These are phyloP conservation scores for Athripsodes cinereus DNA, from an alignment of 2,888 invertebrate genomes.

Conservation along the genomic window DNA sequence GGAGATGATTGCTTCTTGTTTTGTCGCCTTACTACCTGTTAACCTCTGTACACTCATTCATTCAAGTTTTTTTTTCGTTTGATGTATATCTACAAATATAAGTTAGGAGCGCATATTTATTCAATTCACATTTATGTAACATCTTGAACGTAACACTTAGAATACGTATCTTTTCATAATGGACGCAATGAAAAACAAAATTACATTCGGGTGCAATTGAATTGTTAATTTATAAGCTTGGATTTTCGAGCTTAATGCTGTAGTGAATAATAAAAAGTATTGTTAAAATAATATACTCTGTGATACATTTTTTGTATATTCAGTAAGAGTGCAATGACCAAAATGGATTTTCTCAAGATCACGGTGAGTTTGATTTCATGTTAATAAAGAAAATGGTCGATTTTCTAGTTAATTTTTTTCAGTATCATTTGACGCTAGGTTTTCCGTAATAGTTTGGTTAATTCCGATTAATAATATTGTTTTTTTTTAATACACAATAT, in stretches of 20 bases:
- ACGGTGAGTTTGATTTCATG: constrained; percentile 6
- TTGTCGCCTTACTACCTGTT: background rate
- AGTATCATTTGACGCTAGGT: too few relatives aligned
- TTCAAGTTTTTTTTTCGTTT: constrained; percentile 5
- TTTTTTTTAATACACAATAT: too few relatives aligned
- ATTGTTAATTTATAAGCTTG: background rate
- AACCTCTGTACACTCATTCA: background rate
- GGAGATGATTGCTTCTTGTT: background rate
- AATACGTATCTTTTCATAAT: background rate
- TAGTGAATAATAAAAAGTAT: background rate
- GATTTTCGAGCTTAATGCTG: background rate
- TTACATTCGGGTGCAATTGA: background rate
- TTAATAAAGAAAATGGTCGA: too few relatives aligned
- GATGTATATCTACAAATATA: constrained; percentile 22
- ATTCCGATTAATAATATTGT: too few relatives aligned
- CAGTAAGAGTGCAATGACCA: background rate
- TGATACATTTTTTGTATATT: background rate
- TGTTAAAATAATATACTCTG: background rate
- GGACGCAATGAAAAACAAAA: background rate
- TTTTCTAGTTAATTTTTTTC: too few relatives aligned
- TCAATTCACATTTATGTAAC: constrained; percentile 24
- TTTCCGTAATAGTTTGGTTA: too few relatives aligned
- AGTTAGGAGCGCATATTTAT: constrained; percentile 24
- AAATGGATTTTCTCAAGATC: constrained; percentile 13
- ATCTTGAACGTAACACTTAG: constrained; percentile 14